Percentiles rank a stretch among this genome's conserved stretches.
Evolutionary conservation across 2,113 vertebrate species (phyloP).

Genomic region (Pontoporia blainvillei): DNA sequence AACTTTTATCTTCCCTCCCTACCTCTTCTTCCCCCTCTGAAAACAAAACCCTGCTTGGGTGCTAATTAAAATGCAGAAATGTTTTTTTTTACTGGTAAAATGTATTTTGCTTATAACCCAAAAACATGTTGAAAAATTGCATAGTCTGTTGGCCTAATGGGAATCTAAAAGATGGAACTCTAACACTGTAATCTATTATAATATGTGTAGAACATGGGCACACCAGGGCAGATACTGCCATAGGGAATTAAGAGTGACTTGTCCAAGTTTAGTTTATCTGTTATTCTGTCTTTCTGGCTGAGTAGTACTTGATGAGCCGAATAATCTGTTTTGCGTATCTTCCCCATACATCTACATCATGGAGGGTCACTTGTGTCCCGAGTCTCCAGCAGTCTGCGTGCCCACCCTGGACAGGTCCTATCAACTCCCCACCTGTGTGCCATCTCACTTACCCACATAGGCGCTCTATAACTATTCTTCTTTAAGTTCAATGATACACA

Average conservation of each 20-base stretch:
- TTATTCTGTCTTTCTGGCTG: neutral
- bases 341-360: neutral
- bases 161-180: neutral
- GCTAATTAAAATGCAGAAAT: slow-evolving; percentile 25
- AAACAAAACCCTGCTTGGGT: neutral
- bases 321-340: neutral
- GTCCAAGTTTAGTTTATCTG: neutral
- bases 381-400: neutral
- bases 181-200: neutral
- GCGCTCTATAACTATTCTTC: neutral
- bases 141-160: neutral
- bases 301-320: neutral
- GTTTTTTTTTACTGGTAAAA: neutral
- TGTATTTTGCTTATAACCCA: neutral
- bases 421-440: neutral
- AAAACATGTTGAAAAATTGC: neutral
- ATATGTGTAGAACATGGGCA: neutral
- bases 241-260: neutral
- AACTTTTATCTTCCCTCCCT: neutral
- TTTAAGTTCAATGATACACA: neutral
- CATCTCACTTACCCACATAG: neutral
- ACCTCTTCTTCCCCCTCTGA: neutral
- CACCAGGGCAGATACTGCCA: no score
- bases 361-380: neutral
- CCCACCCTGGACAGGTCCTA: no score